phyloP scores from a whole-genome alignment of 2,113 vertebrate genomes.

The Ageneiosus marmoratus region DNA sequence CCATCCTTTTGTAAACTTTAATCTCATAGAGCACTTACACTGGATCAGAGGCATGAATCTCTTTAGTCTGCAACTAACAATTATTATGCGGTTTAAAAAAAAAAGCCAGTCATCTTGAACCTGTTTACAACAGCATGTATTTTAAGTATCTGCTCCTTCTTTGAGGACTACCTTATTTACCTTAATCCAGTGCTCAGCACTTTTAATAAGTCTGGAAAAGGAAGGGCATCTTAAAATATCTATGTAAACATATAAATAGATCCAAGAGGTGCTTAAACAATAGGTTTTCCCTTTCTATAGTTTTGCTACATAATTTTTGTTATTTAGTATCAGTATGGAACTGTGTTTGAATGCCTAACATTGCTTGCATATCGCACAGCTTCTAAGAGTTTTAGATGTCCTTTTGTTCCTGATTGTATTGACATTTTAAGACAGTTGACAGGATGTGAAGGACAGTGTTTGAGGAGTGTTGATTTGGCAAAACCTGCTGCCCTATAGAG shows the following conservation, averaged over 20 bases:
- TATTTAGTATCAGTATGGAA: not conserved
- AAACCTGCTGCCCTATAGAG: constrained; percentile 43
- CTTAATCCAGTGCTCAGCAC: no score
- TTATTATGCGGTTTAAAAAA: no score
- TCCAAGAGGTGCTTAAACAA: not conserved
- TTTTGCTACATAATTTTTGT: not conserved
- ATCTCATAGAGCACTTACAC: not conserved
- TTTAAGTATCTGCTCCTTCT: not conserved
- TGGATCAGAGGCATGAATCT: not conserved
- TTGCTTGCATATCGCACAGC: constrained; percentile 5
- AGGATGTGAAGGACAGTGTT: constrained; percentile 44
- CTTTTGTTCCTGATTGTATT: constrained; percentile 35
- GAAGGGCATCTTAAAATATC: not conserved
- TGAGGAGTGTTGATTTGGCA: constrained; percentile 49
- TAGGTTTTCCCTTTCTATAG: not conserved
- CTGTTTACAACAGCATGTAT: not conserved
- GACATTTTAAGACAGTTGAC: constrained; percentile 49
- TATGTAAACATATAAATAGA: not conserved
- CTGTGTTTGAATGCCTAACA: not conserved
- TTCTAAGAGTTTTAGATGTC: constrained; percentile 40
- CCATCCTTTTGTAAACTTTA: not conserved
- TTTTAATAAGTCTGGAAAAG: not conserved
- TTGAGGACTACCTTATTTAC: no score
- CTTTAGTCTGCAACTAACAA: not conserved
- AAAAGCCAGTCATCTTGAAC: not conserved